phyloP scores from a whole-genome alignment of 2,797 vertebrate genomes.

The Ceryle rudis region DNA sequence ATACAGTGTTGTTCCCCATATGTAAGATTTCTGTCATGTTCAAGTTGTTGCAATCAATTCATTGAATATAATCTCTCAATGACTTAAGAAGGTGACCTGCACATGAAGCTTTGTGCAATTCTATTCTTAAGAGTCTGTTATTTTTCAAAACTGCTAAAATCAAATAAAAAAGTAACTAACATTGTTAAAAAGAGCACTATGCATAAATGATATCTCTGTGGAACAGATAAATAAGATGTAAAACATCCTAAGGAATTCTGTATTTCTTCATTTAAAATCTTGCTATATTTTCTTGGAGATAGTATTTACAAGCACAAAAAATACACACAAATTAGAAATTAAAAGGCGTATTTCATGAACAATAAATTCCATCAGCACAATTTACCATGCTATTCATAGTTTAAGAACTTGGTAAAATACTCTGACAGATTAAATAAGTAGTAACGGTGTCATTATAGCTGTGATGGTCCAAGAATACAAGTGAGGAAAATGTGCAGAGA shows the following conservation, averaged over 20 bases:
- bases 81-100: neutral
- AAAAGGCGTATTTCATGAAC: conserved; percentile 1
- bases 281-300: neutral
- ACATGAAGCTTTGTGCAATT: neutral
- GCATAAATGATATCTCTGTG: neutral
- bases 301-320: neutral
- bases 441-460: neutral
- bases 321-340: neutral
- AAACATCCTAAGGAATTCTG: neutral
- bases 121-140: neutral
- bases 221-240: neutral
- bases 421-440: neutral
- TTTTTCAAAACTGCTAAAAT: conserved; percentile 1
- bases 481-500: neutral
- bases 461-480: neutral
- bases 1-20: neutral
- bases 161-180: neutral
- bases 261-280: neutral
- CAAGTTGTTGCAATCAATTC: neutral
- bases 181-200: neutral
- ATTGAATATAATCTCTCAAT: neutral
- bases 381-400: neutral
- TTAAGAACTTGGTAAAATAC: conserved; percentile 15
- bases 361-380: neutral
- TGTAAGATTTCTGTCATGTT: neutral